Conservation (phyloP, 2,113 vertebrate species). For the Antechinus flavipes region DNA sequence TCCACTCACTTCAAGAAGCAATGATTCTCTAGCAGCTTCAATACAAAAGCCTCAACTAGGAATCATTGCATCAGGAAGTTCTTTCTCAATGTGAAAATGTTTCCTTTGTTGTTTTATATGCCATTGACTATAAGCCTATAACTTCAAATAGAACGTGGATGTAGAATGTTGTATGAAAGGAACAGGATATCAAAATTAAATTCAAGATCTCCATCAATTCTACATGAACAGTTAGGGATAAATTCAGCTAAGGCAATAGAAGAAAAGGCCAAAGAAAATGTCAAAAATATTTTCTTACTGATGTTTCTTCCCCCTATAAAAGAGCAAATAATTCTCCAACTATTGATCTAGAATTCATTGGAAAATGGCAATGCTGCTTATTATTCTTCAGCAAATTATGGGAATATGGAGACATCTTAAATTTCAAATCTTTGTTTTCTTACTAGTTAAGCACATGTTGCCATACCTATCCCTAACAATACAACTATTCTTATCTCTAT, state of each 20-base stretch:
- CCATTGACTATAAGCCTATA: slow-evolving; percentile 48
- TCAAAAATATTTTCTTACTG: slow-evolving; percentile 60
- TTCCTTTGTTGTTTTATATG: slow-evolving; percentile 54
- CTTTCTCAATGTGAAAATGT: slow-evolving; percentile 47
- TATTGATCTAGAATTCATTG: slow-evolving; percentile 65
- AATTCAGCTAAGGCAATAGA: slow-evolving; percentile 42
- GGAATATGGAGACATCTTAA: slow-evolving; percentile 43
- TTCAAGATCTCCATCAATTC: slow-evolving; percentile 52
- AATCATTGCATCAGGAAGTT: slow-evolving; percentile 42
- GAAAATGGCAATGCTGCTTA: slow-evolving; percentile 52
- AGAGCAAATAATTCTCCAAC: slow-evolving; percentile 54
- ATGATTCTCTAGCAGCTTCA: neutral
- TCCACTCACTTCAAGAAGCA: neutral
- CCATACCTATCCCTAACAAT: slow-evolving; percentile 25
- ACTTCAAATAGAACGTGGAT: slow-evolving; percentile 49
- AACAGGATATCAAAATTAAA: slow-evolving; percentile 29
- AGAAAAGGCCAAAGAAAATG: slow-evolving; percentile 10
- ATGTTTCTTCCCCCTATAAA: slow-evolving; percentile 53
- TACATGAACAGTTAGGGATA: slow-evolving; percentile 58
- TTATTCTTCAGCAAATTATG: slow-evolving; percentile 44
- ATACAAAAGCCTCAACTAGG: slow-evolving; percentile 22
- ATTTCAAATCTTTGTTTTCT: slow-evolving; percentile 39
- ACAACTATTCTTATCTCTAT: neutral
- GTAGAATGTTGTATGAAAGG: slow-evolving; percentile 45
- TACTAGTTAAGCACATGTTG: slow-evolving; percentile 17